Conservation (phyloP, 1,140 invertebrate species). For the Tenebrio molitor region DNA sequence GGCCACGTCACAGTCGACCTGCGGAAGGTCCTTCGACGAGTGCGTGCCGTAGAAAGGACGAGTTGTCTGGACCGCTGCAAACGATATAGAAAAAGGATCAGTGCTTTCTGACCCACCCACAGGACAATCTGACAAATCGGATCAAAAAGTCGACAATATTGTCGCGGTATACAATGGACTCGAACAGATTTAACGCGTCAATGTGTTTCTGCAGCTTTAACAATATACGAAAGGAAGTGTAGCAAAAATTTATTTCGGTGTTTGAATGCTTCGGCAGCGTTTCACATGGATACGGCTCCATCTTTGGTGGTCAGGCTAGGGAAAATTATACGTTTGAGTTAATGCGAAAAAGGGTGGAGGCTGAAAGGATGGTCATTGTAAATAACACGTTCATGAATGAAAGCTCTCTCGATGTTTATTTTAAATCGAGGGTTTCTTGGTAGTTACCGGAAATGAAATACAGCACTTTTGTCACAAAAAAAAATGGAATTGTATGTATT, state of each 20-base stretch:
- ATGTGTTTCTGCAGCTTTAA: conserved; percentile 55
- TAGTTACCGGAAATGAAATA: no score
- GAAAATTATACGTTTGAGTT: neutral
- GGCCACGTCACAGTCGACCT: conserved; percentile 54
- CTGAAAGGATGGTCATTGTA: no score
- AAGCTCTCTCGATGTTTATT: no score
- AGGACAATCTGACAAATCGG: conserved; percentile 66
- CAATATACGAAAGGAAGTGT: conserved; percentile 37
- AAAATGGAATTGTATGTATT: no score
- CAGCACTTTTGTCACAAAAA: no score
- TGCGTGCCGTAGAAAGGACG: conserved; percentile 21
- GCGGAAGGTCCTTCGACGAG: neutral
- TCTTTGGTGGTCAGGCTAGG: neutral
- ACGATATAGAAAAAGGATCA: conserved; percentile 65
- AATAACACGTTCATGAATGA: no score
- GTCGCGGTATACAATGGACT: conserved; percentile 62
- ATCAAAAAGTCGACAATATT: conserved; percentile 68
- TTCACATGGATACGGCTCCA: neutral
- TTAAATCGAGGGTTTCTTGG: no score
- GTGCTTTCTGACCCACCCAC: conserved; percentile 63
- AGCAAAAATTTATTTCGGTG: conserved; percentile 28
- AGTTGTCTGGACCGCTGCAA: conserved; percentile 49
- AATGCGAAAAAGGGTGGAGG: neutral
- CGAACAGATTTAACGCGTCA: conserved; percentile 60
- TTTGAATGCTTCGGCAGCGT: neutral